A percentile compares a stretch with the other conserved stretches of the same genome.
These are phyloP conservation scores for Leucophenga maculata DNA, from an alignment of 2,888 invertebrate genomes.

Conservation along the genomic window DNA sequence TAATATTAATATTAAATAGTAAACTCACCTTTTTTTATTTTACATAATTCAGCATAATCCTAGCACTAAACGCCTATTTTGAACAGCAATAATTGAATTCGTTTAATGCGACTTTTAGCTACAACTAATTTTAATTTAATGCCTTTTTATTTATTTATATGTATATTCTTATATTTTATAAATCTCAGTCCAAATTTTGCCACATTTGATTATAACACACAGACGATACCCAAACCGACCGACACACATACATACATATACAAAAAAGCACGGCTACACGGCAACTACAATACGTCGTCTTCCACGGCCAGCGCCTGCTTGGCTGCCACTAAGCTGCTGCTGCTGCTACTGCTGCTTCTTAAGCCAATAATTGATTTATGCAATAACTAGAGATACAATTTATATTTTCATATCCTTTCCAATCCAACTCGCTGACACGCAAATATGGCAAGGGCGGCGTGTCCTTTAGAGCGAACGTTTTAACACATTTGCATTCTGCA, in stretches of 20 bases:
- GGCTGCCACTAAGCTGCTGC: background rate
- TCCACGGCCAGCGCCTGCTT: too few species aligned
- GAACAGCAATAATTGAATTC: conserved; percentile 6
- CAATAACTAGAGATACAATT: background rate
- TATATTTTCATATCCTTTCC: conserved; percentile 21
- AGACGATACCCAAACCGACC: too few species aligned
- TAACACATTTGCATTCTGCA: conserved; percentile 69
- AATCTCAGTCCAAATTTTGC: conserved; percentile 12
- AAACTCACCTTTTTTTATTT: conserved; percentile 10
- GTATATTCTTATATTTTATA: background rate
- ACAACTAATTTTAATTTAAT: background rate
- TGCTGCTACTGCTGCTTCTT: background rate
- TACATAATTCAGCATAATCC: background rate
- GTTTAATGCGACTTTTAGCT: background rate
- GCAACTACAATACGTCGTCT: too few species aligned
- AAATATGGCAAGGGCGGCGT: background rate
- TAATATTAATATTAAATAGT: background rate
- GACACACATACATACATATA: too few species aligned
- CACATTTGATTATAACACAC: conserved; percentile 8
- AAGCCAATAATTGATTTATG: conserved; percentile 23
- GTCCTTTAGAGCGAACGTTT: conserved; percentile 66
- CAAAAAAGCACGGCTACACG: too few species aligned
- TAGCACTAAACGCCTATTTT: background rate
- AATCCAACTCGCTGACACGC: conserved; percentile 3
- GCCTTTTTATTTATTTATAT: background rate